Base-by-base conservation (phyloP, 92 coral and sea anemone species). In the Epizoanthus ramosus region DNA sequence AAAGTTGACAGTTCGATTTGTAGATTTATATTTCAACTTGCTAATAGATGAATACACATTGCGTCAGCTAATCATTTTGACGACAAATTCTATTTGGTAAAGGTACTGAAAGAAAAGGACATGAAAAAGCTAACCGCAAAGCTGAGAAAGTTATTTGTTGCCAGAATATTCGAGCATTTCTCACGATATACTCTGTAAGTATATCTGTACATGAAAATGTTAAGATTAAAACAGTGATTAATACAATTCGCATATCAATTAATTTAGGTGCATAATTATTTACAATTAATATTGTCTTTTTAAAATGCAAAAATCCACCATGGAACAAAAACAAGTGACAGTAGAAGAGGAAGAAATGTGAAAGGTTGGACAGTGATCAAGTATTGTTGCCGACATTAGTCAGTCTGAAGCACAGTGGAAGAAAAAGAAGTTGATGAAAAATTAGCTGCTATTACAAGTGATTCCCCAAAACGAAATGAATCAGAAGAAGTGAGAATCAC, bases 111-210 rank as follows among this genome's bases (percentile, higher is more conserved):
- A 63, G 79, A 52, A 57, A 43, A 35, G 19, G 68, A 80, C n/a
- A 18, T 39, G 58, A 25, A 50, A 13, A 75, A 72, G 50, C 3
- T 91, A 1, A 88, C 85, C 7, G 69, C 73, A 50, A 88, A 84
- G 72, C 54, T 88, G 54, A 56, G 94, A 35, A 85, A 43, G 43
- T 71, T 70, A 2, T 85, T 91, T 60, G 71, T 85, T 37, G 18
- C 63, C 5, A 81, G 74, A 69, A 25, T 88, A 3, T 85, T 67
- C 56, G 94, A 85, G 18, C 80, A 85, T 71, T 91, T 88, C 66
- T 86, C 92, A 13, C 65, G 87, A 69, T 91, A 47, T 54, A 90
- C 91, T 22, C 74, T 87, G 93, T 90, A 90, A 84, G 93, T 89
- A 60, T n/a, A n/a, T n/a, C n/a, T n/a, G n/a, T n/a, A n/a, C n/a